A percentile compares a stretch with the other conserved stretches of the same genome.
These are phyloP conservation scores for Spilogale gracilis DNA, from an alignment of 2,113 vertebrate genomes.

Conservation along the genomic window DNA sequence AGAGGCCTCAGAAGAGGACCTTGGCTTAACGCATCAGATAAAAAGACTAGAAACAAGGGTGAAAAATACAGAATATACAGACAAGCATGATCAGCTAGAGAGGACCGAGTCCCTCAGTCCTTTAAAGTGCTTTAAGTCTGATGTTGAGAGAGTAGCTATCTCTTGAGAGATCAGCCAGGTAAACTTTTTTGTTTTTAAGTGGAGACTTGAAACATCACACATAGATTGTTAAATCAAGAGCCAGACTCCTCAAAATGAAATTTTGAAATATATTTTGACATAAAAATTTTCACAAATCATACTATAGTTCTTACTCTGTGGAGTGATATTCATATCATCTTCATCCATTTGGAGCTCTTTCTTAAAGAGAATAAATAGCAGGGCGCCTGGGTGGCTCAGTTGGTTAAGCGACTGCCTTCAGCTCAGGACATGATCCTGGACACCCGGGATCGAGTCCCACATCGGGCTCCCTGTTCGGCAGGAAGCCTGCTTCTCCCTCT, in stretches of 20 bases:
- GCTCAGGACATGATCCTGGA: too few species aligned
- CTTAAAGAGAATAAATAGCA: not conserved
- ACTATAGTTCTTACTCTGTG: not conserved
- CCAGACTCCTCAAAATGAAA: not conserved
- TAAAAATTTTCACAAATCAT: not conserved
- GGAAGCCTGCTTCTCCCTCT: too few species aligned
- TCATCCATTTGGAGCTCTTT: not conserved
- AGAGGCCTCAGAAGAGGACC: not conserved
- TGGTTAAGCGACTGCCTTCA: too few species aligned
- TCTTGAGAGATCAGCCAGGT: not conserved
- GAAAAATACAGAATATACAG: not conserved
- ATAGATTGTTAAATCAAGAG: not conserved
- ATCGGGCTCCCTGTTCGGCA: too few species aligned
- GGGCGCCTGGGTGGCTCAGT: too few species aligned
- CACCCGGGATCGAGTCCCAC: too few species aligned
- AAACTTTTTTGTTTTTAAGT: not conserved
- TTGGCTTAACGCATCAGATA: not conserved
- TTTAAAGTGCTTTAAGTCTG: not conserved
- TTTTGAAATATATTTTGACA: not conserved
- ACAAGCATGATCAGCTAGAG: not conserved
- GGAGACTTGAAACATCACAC: not conserved
- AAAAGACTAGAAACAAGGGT: not conserved
- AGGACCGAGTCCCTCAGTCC: not conserved
- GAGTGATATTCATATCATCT: not conserved
- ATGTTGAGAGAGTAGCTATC: not conserved